phyloP scores from a whole-genome alignment of 92 coral and sea anemone species.

The Desmophyllum pertusum region DNA sequence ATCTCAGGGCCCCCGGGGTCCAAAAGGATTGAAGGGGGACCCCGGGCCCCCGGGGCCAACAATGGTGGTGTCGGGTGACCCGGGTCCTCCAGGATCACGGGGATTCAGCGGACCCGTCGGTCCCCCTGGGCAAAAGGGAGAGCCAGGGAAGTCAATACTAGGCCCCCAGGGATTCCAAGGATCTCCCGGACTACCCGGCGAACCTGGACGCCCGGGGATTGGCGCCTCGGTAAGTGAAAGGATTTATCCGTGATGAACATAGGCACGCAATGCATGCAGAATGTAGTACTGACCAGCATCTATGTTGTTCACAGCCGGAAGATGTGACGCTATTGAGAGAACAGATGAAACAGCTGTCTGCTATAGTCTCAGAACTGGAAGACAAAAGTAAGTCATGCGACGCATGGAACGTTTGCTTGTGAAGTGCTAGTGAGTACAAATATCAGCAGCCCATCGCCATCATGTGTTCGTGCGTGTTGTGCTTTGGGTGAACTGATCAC shows the following conservation, averaged over 20 bases:
- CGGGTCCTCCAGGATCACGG: conserved; percentile 29
- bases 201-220: conserved; percentile 39
- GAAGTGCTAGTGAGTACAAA: neutral
- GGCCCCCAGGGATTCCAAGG: conserved; percentile 41
- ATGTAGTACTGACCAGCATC: neutral
- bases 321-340: conserved; percentile 21
- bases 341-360: conserved; percentile 18
- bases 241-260: neutral
- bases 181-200: conserved; percentile 50
- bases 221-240: conserved; percentile 33
- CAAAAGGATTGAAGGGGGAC: conserved; percentile 34
- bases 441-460: neutral
- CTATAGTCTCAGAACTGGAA: conserved; percentile 25
- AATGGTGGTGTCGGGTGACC: conserved; percentile 22
- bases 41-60: conserved; percentile 27
- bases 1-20: conserved; percentile 27
- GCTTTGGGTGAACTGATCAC: no score
- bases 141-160: conserved; percentile 14
- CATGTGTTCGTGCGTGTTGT: no score
- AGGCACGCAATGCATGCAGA: neutral
- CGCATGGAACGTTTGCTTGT: neutral
- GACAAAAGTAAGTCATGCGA: conserved; percentile 17
- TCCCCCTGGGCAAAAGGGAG: conserved; percentile 45
- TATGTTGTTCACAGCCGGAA: conserved; percentile 21
- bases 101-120: conserved; percentile 31